Percentiles rank a stretch among this genome's conserved stretches.
Conservation (phyloP, 2,888 invertebrate species). For the Xylocampa areola region DNA sequence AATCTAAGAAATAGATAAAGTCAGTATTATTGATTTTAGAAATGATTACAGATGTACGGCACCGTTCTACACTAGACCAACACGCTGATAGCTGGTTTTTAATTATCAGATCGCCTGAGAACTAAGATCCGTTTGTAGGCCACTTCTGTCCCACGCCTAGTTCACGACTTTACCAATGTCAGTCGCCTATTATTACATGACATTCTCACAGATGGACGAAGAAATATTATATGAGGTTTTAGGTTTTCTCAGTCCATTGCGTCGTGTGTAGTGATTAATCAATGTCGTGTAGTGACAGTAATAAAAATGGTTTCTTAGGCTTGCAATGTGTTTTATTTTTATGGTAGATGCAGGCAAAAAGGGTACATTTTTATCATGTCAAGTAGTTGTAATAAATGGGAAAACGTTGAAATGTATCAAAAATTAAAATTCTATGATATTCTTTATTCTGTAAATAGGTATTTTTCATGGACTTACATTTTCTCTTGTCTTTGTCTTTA, state of each 20-base stretch:
- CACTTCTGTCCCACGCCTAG: slow-evolving; percentile 51
- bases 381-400: no score
- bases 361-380: no score
- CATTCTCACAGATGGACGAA: slow-evolving; percentile 40
- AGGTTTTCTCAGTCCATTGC: background rate
- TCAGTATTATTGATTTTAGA: no score
- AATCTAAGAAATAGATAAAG: no score
- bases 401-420: background rate
- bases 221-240: slow-evolving; percentile 42
- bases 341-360: background rate
- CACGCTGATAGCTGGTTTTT: no score
- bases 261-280: slow-evolving; percentile 38
- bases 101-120: slow-evolving; percentile 53
- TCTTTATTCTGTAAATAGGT: no score
- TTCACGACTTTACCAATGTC: slow-evolving; percentile 55
- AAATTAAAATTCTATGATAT: no score
- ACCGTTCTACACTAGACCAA: no score
- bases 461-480: no score
- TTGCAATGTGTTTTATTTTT: slow-evolving; percentile 6
- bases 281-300: slow-evolving; percentile 22
- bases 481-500: no score
- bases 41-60: no score
- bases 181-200: slow-evolving; percentile 38
- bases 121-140: slow-evolving; percentile 45
- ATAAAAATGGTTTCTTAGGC: slow-evolving; percentile 13